Percentiles rank a stretch among this genome's conserved stretches.
phyloP scores from a whole-genome alignment of 2,888 invertebrate genomes.

The Euproctis similis region DNA sequence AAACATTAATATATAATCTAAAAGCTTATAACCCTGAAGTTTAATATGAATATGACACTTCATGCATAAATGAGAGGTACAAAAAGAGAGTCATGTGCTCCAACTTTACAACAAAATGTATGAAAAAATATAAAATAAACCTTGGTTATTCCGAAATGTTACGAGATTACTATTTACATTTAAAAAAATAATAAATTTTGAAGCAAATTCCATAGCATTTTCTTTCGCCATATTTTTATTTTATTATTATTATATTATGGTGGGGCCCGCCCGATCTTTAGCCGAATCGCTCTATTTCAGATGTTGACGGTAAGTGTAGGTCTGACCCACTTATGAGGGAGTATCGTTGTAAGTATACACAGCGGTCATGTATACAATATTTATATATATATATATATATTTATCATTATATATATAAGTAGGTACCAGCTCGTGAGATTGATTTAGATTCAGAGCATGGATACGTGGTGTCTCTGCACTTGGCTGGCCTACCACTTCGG shows the following conservation, averaged over 20 bases:
- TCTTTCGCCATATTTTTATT: slow-evolving; percentile 49
- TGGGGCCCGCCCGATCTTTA: slow-evolving; percentile 64
- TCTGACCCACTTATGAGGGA: slow-evolving; percentile 52
- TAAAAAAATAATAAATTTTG: slow-evolving; percentile 61
- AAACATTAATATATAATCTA: slow-evolving; percentile 13
- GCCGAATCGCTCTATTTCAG: slow-evolving; percentile 70
- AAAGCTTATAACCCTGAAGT: slow-evolving; percentile 45
- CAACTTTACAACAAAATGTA: slow-evolving; percentile 34
- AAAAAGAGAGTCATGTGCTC: slow-evolving; percentile 31
- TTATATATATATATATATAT: slow-evolving; percentile 5
- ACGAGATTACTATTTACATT: slow-evolving; percentile 58
- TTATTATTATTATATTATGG: too few relatives aligned
- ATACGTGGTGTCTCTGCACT: slow-evolving; percentile 37
- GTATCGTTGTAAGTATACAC: slow-evolving; percentile 43
- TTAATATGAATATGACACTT: slow-evolving; percentile 60
- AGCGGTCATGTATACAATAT: slow-evolving; percentile 20
- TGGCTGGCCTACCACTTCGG: slow-evolving; percentile 30
- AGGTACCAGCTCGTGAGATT: slow-evolving; percentile 39
- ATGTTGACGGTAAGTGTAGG: slow-evolving; percentile 75
- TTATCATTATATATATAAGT: slow-evolving; percentile 16
- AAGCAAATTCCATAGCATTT: slow-evolving; percentile 69
- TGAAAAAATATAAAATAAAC: slow-evolving; percentile 30
- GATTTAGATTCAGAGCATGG: slow-evolving; percentile 44
- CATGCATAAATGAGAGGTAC: slow-evolving; percentile 38
- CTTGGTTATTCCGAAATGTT: slow-evolving; percentile 58